A percentile compares a stretch with the other conserved stretches of the same genome.
These are phyloP conservation scores for Masticophis lateralis DNA, from an alignment of 2,797 vertebrate species.

Conservation along the genomic window DNA sequence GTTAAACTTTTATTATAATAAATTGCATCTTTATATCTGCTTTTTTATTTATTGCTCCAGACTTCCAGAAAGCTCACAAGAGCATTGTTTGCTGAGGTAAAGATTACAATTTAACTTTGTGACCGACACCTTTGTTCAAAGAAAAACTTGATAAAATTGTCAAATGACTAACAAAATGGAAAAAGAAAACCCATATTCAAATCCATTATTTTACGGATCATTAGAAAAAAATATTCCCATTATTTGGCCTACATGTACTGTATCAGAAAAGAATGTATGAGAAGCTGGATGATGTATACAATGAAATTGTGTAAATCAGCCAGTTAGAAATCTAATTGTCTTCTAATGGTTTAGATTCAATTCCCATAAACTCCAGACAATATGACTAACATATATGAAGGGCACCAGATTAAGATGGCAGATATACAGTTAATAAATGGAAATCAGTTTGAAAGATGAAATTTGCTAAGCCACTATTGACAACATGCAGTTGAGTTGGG, in stretches of 20 bases:
- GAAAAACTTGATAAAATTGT: not conserved
- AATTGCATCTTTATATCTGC: not conserved
- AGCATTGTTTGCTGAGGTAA: not conserved
- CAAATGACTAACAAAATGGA: not conserved
- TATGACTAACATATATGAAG: not conserved
- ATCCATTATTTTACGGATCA: not conserved
- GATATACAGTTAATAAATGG: not conserved
- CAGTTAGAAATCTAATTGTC: not conserved
- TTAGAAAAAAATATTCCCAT: not conserved
- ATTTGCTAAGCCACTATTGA: not conserved
- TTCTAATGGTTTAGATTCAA: not conserved
- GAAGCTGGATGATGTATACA: not conserved
- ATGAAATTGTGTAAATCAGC: not conserved
- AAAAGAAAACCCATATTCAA: not conserved
- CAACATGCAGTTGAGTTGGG: not conserved
- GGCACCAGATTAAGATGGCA: not conserved
- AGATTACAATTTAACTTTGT: not conserved
- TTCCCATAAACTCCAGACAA: not conserved
- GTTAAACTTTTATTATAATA: not conserved
- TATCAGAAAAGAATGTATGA: not conserved
- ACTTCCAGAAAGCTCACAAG: not conserved
- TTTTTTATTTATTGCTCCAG: not conserved
- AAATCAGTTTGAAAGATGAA: not conserved
- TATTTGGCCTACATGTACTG: not conserved
- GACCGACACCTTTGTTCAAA: not conserved